Conservation (phyloP, 2,797 vertebrate genomes). For the Takifugu ocellatus region DNA sequence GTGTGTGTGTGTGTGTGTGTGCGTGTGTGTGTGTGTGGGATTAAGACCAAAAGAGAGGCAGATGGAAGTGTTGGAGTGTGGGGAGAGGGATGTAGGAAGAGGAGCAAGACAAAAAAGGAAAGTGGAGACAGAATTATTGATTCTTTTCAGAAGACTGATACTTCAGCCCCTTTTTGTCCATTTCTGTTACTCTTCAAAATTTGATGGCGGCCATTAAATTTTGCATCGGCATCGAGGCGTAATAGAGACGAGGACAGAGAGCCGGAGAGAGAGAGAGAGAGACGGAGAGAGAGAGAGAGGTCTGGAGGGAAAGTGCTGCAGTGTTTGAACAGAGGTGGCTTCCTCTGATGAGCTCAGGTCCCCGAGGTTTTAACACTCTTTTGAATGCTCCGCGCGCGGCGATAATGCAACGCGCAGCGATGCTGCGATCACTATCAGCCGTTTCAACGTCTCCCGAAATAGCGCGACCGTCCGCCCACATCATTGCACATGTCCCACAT, state of each 20-base stretch:
- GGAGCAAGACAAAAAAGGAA: slow-evolving; percentile 18
- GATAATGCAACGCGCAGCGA: slow-evolving; percentile 33
- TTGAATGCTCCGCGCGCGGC: slow-evolving; percentile 15
- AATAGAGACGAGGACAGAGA: not conserved
- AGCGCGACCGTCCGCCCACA: slow-evolving; percentile 59
- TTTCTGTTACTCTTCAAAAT: slow-evolving; percentile 37
- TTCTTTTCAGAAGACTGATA: slow-evolving; percentile 36
- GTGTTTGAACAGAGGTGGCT: slow-evolving; percentile 26
- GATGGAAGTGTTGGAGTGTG: slow-evolving; percentile 38
- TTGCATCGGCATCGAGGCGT: slow-evolving; percentile 11
- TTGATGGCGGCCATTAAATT: slow-evolving; percentile 23
- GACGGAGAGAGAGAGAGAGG: not conserved
- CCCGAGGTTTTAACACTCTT: slow-evolving; percentile 11
- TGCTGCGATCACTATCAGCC: slow-evolving; percentile 52
- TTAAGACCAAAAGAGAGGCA: slow-evolving; percentile 53
- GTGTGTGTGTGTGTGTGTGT: slow-evolving; percentile 4
- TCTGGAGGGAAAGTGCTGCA: slow-evolving; percentile 21
- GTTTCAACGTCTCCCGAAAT: slow-evolving; percentile 61
- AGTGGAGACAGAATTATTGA: slow-evolving; percentile 36
- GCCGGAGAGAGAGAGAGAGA: not conserved
- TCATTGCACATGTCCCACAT: slow-evolving; percentile 44
- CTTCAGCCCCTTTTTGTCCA: slow-evolving; percentile 20
- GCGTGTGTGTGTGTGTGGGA: slow-evolving; percentile 17
- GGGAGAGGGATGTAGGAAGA: slow-evolving; percentile 25
- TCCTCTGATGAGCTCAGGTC: slow-evolving; percentile 11